Conservation (phyloP, 2,797 vertebrate genomes). For the Thalassophryne amazonica region DNA sequence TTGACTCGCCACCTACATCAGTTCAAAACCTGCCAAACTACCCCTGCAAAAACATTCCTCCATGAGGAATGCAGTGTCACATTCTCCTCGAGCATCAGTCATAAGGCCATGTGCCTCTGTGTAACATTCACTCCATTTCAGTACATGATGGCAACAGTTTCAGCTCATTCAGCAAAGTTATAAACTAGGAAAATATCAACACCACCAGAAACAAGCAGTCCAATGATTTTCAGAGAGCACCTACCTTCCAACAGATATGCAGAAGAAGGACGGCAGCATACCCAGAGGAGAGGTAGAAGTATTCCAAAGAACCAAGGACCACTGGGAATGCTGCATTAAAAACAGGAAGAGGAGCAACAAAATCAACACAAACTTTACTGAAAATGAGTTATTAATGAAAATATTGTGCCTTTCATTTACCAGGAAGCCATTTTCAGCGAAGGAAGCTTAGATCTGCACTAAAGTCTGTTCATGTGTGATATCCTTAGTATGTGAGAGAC, state of each 20-base stretch:
- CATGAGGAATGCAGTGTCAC: no score
- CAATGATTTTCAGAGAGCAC: slow-evolving; percentile 18
- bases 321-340: slow-evolving; percentile 58
- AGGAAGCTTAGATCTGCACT: slow-evolving; percentile 37
- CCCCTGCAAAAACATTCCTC: no score
- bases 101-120: not conserved
- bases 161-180: not conserved
- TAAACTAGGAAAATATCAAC: not conserved
- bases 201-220: not conserved
- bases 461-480: slow-evolving; percentile 56
- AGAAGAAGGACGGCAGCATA: slow-evolving; percentile 50
- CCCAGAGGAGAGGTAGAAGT: slow-evolving; percentile 50
- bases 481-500: slow-evolving; percentile 12
- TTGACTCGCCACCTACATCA: no score
- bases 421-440: slow-evolving; percentile 66
- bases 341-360: slow-evolving; percentile 33
- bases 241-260: slow-evolving; percentile 72
- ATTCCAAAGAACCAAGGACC: slow-evolving; percentile 68
- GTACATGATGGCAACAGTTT: slow-evolving; percentile 16
- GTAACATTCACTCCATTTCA: not conserved
- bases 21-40: no score
- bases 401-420: slow-evolving; percentile 51
- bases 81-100: no score
- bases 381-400: not conserved
- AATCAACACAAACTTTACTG: slow-evolving; percentile 1